Evolutionary conservation across 2,113 vertebrate genomes (phyloP), one percentile per base, ranked within the genome.

Genomic region (Ictalurus furcatus): DNA sequence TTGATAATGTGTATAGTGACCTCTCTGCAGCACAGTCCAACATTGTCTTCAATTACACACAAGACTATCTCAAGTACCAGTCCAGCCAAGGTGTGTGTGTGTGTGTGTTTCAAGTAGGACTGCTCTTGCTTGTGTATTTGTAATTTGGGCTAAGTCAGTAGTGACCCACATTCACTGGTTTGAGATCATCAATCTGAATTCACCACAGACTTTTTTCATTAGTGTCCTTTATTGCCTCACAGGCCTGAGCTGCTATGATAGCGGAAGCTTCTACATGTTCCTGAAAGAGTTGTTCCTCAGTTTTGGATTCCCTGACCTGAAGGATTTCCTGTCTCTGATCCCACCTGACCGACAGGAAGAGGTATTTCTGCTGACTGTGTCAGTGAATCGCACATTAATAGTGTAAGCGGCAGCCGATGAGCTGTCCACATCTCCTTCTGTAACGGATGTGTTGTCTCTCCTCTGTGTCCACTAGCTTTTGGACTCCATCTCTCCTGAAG

Each of bases 221-320:
- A n/a, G 2, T 67, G 65, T 11, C 11, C 28, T n/a, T 12, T 67
- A 2, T 67, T 67, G 9, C 65, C 65, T 67, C 25, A 67, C 65
- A 67, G 65, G 65, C 65, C 28, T n/a, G 65, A 67, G 65, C 65
- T 67, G 65, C 65, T 67, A 67, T 67, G 65, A 28, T 11, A n/a
- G 25, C 3, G 65, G 65, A 6, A 67, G 65, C 65, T 67, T 67
- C 65, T 67, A 67, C 28, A 12, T 67, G 28, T 67, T 69, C 65
- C 65, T 69, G 65, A 69, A 69, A 69, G 23, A 80, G 54, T 90
- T 80, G 37, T 95, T 94, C 91, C 93, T 91, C 63, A 87, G 88
- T 52, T 95, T 94, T 89, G 92, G 91, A 59, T 93, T 93, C 88
- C 94, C 94, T 67, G 87, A 94, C 78, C 19, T 93, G 82, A 92